Evolutionary conservation across 2,113 vertebrate genomes (phyloP).

Genomic region (Archocentrus centrarchus): DNA sequence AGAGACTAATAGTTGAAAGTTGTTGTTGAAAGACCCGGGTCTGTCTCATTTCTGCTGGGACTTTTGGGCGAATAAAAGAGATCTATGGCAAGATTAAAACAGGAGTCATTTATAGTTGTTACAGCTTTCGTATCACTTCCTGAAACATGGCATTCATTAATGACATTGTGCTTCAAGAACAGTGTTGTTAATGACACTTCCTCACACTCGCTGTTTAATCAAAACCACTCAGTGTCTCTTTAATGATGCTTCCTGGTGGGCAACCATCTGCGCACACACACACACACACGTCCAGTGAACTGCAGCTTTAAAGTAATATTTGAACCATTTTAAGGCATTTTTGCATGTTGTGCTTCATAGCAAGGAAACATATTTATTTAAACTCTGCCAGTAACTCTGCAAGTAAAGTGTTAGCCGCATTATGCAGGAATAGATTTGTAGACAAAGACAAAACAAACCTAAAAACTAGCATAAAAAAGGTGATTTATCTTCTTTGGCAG

Average conservation of each 20-base stretch:
- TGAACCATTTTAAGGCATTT: not conserved
- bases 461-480: not conserved
- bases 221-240: not conserved
- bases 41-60: not conserved
- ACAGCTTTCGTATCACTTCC: not conserved
- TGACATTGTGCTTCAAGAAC: not conserved
- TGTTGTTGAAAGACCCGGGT: not conserved
- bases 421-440: not conserved
- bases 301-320: not conserved
- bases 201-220: not conserved
- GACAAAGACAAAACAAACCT: not conserved
- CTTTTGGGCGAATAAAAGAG: not conserved
- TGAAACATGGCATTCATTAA: not conserved
- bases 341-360: not conserved
- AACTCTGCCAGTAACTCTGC: not conserved
- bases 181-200: conserved; percentile 20
- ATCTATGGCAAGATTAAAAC: not conserved
- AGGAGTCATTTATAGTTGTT: not conserved
- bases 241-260: conserved; percentile 41
- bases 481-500: not conserved
- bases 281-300: not conserved
- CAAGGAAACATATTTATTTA: not conserved
- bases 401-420: not conserved
- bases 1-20: not conserved
- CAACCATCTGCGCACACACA: conserved; percentile 25